phyloP scores from a whole-genome alignment of 2,113 vertebrate species.

The Saccopteryx bilineata region DNA sequence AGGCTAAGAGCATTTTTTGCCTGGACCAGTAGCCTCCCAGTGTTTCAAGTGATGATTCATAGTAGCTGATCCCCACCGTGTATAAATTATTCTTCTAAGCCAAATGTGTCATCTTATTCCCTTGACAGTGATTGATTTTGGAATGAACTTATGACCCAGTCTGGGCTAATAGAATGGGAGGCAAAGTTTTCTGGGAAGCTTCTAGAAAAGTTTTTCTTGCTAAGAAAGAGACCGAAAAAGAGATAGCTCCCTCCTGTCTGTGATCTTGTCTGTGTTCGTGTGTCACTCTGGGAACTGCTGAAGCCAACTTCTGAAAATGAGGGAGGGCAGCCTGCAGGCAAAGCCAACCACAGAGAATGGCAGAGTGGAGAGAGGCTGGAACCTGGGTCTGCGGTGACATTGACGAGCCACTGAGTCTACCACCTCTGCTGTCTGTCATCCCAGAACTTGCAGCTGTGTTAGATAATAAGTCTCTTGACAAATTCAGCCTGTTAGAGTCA shows the following conservation, averaged over 20 bases:
- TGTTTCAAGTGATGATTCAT: background rate
- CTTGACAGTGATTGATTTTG: constrained; percentile 33
- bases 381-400: background rate
- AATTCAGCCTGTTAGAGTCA: background rate
- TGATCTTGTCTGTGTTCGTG: background rate
- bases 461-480: background rate
- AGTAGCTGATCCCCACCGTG: background rate
- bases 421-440: background rate
- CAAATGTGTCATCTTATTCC: background rate
- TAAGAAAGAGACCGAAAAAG: background rate
- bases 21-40: background rate
- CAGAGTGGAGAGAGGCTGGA: background rate
- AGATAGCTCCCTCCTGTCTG: background rate
- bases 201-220: constrained; percentile 32
- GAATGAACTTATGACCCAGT: background rate
- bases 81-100: constrained; percentile 18
- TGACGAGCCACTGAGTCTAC: background rate
- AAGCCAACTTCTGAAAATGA: background rate
- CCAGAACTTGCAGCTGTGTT: background rate
- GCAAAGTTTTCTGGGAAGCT: background rate
- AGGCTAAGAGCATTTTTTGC: constrained; percentile 27
- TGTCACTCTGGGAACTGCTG: background rate
- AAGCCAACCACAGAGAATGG: background rate
- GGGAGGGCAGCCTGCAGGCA: background rate
- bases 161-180: background rate